Evolutionary conservation across 2,797 vertebrate species (phyloP).

Genomic region (Apogon talboti): DNA sequence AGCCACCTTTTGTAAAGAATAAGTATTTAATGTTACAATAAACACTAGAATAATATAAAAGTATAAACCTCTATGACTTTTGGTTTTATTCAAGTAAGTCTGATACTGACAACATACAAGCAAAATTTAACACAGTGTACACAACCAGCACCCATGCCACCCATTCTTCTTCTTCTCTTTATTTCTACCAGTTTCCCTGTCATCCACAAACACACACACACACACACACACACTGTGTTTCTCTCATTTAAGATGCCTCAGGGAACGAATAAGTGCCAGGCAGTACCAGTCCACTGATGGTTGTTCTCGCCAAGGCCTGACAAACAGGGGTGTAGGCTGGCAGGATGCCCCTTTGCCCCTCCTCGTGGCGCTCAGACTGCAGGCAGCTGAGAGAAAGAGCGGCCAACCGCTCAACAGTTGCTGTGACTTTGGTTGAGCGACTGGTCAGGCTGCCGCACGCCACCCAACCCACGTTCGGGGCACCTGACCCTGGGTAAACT

Average conservation of each 20-base stretch:
- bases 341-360: constrained; percentile 46
- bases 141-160: constrained; percentile 26
- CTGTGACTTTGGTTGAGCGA: constrained; percentile 68
- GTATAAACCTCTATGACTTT: background rate
- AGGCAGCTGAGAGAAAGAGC: constrained; percentile 72
- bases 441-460: constrained; percentile 69
- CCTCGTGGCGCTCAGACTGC: constrained; percentile 28
- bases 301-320: constrained; percentile 62
- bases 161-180: background rate
- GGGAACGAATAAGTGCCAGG: constrained; percentile 69
- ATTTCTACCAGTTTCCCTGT: constrained; percentile 9
- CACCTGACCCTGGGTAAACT: constrained; percentile 80
- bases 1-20: background rate
- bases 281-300: constrained; percentile 67
- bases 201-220: constrained; percentile 24
- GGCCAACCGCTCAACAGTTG: constrained; percentile 78
- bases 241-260: constrained; percentile 55
- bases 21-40: background rate
- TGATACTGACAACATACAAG: background rate
- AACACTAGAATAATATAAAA: constrained; percentile 1
- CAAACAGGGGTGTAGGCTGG: constrained; percentile 66
- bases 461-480: constrained; percentile 56
- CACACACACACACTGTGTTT: constrained; percentile 30
- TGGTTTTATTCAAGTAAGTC: constrained; percentile 12
- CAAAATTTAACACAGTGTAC: constrained; percentile 9